phyloP scores from a whole-genome alignment of 2,797 vertebrate species.

The Brachyrhaphis roseni region DNA sequence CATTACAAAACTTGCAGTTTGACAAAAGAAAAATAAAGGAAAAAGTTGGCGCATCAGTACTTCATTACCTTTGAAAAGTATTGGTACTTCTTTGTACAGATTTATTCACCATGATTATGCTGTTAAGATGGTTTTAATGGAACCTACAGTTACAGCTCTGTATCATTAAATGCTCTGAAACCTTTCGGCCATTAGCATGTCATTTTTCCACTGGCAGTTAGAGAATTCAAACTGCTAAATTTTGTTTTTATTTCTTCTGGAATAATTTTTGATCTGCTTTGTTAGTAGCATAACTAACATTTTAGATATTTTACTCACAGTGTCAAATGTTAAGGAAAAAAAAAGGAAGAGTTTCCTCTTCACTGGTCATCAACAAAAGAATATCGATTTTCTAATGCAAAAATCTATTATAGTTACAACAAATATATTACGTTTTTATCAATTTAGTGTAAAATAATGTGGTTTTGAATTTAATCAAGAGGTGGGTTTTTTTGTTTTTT shows the following conservation, averaged over 20 bases:
- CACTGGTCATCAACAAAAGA: background rate
- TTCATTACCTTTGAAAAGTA: background rate
- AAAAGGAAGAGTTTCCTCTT: background rate
- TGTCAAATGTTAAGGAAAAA: background rate
- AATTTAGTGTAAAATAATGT: background rate
- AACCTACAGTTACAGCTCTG: background rate
- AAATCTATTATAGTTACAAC: background rate
- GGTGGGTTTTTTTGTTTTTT: background rate
- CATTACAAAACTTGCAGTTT: background rate
- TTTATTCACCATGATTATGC: background rate
- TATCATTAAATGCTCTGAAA: background rate
- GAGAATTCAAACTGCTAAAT: background rate
- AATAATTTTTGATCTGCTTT: background rate
- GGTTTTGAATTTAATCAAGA: background rate
- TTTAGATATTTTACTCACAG: background rate
- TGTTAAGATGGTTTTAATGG: background rate
- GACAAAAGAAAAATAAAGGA: background rate
- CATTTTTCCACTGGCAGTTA: too few species aligned
- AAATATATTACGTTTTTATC: background rate
- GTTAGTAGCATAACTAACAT: background rate
- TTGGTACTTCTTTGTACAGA: background rate
- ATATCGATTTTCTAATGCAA: background rate
- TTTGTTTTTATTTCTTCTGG: background rate
- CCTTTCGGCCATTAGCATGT: background rate
- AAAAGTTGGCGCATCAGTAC: background rate